These are phyloP conservation scores for Danio albolineatus DNA, from an alignment of 2,797 vertebrate species.

Conservation along the genomic window DNA sequence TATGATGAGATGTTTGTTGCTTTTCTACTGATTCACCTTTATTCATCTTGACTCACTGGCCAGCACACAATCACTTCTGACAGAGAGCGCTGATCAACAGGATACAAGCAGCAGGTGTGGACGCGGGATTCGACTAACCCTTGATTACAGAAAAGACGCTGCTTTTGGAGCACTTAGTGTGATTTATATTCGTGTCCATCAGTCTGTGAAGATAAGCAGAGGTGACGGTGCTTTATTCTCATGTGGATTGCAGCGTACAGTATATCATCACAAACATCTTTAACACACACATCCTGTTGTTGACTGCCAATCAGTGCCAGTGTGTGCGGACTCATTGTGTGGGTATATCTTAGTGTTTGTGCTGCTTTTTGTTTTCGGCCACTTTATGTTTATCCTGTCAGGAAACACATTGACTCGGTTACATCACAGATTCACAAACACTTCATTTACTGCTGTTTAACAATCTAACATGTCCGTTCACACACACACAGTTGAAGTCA, in stretches of 20 bases:
- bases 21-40: neutral
- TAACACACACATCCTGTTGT: constrained; percentile 80
- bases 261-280: constrained; percentile 23
- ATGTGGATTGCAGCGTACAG: constrained; percentile 15
- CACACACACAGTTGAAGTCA: neutral
- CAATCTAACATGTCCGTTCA: neutral
- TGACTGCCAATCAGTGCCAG: constrained; percentile 49
- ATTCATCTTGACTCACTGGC: constrained; percentile 1
- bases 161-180: constrained; percentile 28
- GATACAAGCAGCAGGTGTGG: constrained; percentile 29
- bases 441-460: neutral
- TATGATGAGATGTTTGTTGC: constrained; percentile 8
- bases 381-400: constrained; percentile 76
- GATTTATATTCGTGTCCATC: constrained; percentile 1
- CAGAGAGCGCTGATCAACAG: constrained; percentile 42
- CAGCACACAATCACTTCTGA: constrained; percentile 15
- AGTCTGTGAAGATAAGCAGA: constrained; percentile 7
- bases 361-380: constrained; percentile 62
- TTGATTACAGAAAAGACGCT: constrained; percentile 33
- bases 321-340: neutral
- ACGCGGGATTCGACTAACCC: neutral
- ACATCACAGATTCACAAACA: constrained; percentile 62
- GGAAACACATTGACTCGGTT: constrained; percentile 71
- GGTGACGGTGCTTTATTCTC: constrained; percentile 9
- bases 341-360: constrained; percentile 23